A percentile compares a stretch with the other conserved stretches of the same genome.
Conservation (phyloP, 2,797 vertebrate genomes). For the Peromyscus melanophrys region DNA sequence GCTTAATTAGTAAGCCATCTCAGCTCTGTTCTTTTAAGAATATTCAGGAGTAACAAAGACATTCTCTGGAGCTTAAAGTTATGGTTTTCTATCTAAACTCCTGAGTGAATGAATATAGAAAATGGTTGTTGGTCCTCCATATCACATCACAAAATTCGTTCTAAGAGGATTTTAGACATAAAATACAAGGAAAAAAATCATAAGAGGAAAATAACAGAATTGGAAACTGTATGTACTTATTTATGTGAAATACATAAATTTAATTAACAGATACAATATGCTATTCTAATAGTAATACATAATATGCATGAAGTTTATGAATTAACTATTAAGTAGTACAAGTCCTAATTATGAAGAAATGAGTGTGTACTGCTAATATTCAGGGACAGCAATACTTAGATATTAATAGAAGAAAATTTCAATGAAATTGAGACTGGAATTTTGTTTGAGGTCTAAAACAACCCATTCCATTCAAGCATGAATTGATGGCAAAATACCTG, state of each 20-base stretch:
- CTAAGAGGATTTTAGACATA: not conserved
- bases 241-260: not conserved
- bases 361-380: not conserved
- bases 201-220: not conserved
- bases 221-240: not conserved
- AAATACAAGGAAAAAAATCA: not conserved
- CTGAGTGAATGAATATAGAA: not conserved
- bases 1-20: not conserved
- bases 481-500: not conserved
- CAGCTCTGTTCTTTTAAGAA: not conserved
- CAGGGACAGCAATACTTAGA: not conserved
- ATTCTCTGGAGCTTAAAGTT: not conserved
- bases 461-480: conserved; percentile 1
- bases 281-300: not conserved
- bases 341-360: not conserved
- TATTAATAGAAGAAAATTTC: not conserved
- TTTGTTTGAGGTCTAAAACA: not conserved
- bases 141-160: not conserved
- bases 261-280: not conserved
- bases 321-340: not conserved
- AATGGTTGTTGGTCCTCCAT: not conserved
- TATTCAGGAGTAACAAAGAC: not conserved
- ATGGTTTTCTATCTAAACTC: not conserved
- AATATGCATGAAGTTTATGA: not conserved
- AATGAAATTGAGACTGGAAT: not conserved